Conservation (phyloP, 2,797 vertebrate species). For the Syngnathus rostellatus region DNA sequence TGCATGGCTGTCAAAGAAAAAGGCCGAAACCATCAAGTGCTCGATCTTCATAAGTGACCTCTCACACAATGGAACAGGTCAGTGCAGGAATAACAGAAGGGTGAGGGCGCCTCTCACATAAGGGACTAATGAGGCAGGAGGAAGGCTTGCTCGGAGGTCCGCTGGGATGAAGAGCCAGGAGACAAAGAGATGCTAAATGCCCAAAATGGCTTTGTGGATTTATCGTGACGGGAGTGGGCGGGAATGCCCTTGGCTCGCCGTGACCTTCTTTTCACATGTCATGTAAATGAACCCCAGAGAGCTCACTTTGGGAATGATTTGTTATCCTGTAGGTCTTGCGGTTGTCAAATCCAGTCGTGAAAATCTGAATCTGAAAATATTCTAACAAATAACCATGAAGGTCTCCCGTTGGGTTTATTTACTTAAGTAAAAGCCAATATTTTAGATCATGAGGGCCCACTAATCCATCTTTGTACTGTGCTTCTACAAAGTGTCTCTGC, state of each 20-base stretch:
- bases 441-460: constrained; percentile 19
- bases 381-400: neutral
- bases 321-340: neutral
- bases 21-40: neutral
- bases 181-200: constrained; percentile 53
- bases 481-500: constrained; percentile 14
- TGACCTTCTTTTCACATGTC: constrained; percentile 30
- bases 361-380: neutral
- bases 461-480: constrained; percentile 16
- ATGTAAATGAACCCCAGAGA: constrained; percentile 30
- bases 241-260: constrained; percentile 36
- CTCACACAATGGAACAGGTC: constrained; percentile 24
- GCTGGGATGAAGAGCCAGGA: constrained; percentile 25
- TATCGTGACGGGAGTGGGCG: constrained; percentile 15
- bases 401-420: neutral
- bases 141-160: constrained; percentile 17
- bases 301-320: neutral
- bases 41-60: constrained; percentile 42
- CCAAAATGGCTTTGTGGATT: constrained; percentile 33
- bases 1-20: too few species aligned
- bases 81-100: constrained; percentile 2
- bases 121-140: constrained; percentile 40
- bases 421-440: neutral
- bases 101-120: constrained; percentile 19
- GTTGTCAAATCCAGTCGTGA: neutral